A percentile compares a stretch with the other conserved stretches of the same genome.
Conservation (phyloP, 2,797 vertebrate genomes). For the Eurystomus glaucurus region DNA sequence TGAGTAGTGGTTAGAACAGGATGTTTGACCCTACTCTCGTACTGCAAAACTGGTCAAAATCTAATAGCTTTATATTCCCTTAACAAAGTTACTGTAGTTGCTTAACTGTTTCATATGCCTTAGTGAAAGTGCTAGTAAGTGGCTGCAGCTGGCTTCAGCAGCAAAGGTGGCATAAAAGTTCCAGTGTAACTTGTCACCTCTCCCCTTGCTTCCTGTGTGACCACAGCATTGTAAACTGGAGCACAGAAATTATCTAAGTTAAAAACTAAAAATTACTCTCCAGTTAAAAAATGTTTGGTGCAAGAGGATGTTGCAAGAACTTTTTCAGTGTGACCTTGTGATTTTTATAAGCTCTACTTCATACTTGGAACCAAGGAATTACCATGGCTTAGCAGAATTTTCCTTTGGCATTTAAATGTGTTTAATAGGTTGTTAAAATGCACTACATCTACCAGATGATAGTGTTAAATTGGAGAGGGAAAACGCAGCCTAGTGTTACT, state of each 20-base stretch:
- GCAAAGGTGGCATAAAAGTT: background rate
- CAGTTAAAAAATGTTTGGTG: background rate
- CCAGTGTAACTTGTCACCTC: background rate
- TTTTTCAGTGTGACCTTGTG: background rate
- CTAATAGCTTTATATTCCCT: background rate
- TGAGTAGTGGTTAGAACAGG: background rate
- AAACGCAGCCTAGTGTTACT: background rate
- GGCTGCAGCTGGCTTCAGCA: background rate
- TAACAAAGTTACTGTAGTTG: background rate
- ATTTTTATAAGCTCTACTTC: background rate
- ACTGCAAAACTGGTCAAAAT: background rate
- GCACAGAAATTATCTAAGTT: background rate
- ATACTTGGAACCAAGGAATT: background rate
- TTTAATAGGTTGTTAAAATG: background rate
- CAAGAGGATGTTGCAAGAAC: background rate
- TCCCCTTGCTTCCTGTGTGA: background rate
- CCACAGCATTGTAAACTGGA: background rate
- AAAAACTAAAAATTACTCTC: background rate
- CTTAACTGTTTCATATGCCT: background rate
- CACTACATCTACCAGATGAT: fast-evolving
- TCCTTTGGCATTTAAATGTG: background rate
- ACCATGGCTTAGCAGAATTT: background rate
- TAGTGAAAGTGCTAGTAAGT: background rate
- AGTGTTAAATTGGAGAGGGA: background rate
- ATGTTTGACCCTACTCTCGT: background rate